phyloP scores from a whole-genome alignment of 2,888 invertebrate species.

The Siphlonurus alternatus region DNA sequence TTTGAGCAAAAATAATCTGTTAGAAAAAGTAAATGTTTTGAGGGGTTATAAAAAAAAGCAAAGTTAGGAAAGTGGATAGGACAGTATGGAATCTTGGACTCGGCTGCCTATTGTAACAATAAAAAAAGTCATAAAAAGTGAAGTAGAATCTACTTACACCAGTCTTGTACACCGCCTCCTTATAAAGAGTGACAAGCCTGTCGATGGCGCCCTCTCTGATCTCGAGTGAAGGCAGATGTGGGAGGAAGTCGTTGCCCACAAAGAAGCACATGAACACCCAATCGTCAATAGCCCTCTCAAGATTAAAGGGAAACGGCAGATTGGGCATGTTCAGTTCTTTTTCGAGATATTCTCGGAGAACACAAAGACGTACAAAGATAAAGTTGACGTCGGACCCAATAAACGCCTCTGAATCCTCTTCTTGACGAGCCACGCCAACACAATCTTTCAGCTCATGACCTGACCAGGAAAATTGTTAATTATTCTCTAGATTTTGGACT shows the following conservation, averaged over 20 bases:
- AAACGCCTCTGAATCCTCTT: constrained; percentile 35
- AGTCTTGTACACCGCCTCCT: constrained; percentile 86
- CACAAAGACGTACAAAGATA: constrained; percentile 84
- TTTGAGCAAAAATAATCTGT: too few species aligned
- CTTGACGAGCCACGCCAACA: constrained; percentile 41
- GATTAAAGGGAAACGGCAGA: constrained; percentile 84
- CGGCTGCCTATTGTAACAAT: too few species aligned
- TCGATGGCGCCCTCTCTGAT: constrained; percentile 96
- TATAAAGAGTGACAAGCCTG: constrained; percentile 79
- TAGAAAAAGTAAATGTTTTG: too few species aligned
- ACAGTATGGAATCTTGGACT: too few species aligned
- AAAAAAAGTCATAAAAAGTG: too few species aligned
- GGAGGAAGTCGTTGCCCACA: constrained; percentile 97
- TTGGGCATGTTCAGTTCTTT: constrained; percentile 79
- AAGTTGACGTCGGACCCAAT: constrained; percentile 65
- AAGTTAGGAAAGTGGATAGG: too few species aligned
- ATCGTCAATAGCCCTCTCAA: constrained; percentile 91
- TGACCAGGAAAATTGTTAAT: constrained; percentile 16
- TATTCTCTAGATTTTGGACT: neutral
- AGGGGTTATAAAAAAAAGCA: too few species aligned
- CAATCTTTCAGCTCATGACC: constrained; percentile 94
- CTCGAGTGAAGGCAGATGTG: constrained; percentile 94
- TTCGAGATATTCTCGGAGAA: constrained; percentile 85
- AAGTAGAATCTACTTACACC: too few species aligned
- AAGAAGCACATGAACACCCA: constrained; percentile 99